These are phyloP conservation scores for Anodontia alba DNA, from an alignment of 2,888 invertebrate genomes.

Conservation along the genomic window DNA sequence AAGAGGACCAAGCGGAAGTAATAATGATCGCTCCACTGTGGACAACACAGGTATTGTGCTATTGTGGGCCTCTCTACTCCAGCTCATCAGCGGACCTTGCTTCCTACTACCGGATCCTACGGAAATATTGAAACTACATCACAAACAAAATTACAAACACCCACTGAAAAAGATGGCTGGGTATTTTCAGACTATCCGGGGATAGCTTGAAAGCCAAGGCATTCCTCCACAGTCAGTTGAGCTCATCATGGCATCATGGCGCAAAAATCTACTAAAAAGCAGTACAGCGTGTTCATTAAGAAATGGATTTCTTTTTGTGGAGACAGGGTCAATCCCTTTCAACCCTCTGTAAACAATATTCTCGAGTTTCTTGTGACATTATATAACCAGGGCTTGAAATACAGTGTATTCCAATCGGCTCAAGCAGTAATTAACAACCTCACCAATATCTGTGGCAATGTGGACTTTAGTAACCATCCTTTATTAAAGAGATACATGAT, in stretches of 20 bases:
- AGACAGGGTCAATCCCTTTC: no score
- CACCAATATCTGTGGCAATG: conserved; percentile 13
- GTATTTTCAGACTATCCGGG: not conserved
- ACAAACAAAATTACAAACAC: conserved; percentile 32
- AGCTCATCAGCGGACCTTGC: no score
- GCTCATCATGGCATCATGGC: no score
- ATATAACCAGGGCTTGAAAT: no score
- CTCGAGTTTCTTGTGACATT: not conserved
- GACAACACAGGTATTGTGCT: no score
- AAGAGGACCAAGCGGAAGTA: not conserved
- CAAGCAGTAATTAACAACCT: conserved; percentile 40
- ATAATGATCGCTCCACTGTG: not conserved
- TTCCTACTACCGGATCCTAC: conserved; percentile 17
- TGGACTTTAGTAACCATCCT: no score
- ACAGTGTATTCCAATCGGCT: conserved; percentile 46
- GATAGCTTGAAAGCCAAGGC: not conserved
- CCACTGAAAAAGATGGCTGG: conserved; percentile 49
- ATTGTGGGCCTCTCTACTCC: not conserved
- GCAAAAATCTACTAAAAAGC: conserved; percentile 40
- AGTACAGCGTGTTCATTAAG: no score
- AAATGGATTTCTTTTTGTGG: no score
- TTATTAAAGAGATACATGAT: conserved; percentile 49
- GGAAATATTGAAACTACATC: conserved; percentile 14
- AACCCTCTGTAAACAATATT: no score
- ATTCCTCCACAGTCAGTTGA: no score